Evolutionary conservation across 2,888 invertebrate genomes (phyloP).

Genomic region (Drosophila bunnanda): DNA sequence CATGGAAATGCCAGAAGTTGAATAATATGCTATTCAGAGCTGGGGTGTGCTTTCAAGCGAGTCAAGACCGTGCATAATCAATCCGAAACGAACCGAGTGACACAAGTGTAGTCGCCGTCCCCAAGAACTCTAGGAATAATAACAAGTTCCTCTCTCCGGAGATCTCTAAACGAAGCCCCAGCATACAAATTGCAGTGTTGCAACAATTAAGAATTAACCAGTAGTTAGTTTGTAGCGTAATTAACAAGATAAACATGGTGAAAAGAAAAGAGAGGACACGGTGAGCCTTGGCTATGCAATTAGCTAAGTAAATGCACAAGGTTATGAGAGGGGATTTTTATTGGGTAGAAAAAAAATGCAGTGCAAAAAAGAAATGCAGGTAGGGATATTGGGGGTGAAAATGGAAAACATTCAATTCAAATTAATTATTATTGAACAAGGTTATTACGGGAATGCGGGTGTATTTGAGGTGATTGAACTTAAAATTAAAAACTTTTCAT

Average conservation of each 20-base stretch:
- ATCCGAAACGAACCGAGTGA: constrained; percentile 55
- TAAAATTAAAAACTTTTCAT: neutral
- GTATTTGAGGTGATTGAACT: constrained; percentile 33
- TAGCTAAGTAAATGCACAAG: constrained; percentile 36
- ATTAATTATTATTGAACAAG: constrained; percentile 26
- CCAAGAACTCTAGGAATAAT: constrained; percentile 34
- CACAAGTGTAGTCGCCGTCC: constrained; percentile 32
- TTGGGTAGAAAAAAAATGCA: constrained; percentile 7
- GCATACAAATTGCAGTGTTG: constrained; percentile 56
- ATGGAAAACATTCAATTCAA: constrained; percentile 16
- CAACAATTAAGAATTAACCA: constrained; percentile 75
- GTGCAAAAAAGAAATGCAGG: constrained; percentile 27
- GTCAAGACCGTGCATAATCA: constrained; percentile 71
- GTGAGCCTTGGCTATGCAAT: constrained; percentile 22
- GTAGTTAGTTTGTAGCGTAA: constrained; percentile 65
- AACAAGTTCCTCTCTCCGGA: constrained; percentile 27
- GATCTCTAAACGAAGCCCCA: constrained; percentile 26
- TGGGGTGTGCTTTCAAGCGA: constrained; percentile 40
- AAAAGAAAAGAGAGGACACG: constrained; percentile 20
- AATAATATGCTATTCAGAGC: constrained; percentile 14
- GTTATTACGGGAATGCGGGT: constrained; percentile 29
- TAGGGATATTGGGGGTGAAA: constrained; percentile 1
- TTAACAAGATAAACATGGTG: constrained; percentile 69
- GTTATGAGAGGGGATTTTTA: neutral
- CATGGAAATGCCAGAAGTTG: constrained; percentile 44